These are phyloP conservation scores for Orchesella cincta DNA, from an alignment of 1,140 invertebrate species.

Conservation along the genomic window DNA sequence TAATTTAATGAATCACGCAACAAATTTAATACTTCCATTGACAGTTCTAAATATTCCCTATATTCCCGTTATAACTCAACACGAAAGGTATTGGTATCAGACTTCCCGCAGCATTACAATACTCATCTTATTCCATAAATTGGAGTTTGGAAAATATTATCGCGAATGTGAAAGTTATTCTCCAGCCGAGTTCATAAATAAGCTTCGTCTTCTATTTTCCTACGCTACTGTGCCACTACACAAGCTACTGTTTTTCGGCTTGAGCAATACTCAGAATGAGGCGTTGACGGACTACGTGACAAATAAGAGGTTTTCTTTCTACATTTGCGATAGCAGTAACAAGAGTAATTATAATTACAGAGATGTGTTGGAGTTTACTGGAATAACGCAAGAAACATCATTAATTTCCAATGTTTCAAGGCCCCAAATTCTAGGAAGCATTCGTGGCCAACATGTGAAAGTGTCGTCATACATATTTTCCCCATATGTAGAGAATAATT, in stretches of 20 bases:
- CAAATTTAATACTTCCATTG: no score
- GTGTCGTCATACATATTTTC: no score
- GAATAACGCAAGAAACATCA: background rate
- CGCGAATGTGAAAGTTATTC: no score
- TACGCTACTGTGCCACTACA: background rate
- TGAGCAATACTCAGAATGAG: background rate
- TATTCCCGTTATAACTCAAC: background rate
- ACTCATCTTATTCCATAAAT: background rate
- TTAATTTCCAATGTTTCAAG: no score
- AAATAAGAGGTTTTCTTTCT: background rate
- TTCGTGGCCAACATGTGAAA: no score
- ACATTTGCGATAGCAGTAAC: background rate
- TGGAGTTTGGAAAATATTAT: no score
- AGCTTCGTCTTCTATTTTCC: background rate
- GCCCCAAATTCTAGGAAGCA: no score
- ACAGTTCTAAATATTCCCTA: background rate
- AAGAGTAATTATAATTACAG: constrained; percentile 1
- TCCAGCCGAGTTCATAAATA: no score
- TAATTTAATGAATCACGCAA: no score
- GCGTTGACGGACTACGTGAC: background rate
- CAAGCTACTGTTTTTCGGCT: background rate
- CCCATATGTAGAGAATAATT: no score
- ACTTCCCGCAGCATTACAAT: background rate
- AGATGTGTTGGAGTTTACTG: background rate
- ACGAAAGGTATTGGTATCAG: background rate